Conservation (phyloP, 2,797 vertebrate genomes). For the Alexandromys oeconomus region DNA sequence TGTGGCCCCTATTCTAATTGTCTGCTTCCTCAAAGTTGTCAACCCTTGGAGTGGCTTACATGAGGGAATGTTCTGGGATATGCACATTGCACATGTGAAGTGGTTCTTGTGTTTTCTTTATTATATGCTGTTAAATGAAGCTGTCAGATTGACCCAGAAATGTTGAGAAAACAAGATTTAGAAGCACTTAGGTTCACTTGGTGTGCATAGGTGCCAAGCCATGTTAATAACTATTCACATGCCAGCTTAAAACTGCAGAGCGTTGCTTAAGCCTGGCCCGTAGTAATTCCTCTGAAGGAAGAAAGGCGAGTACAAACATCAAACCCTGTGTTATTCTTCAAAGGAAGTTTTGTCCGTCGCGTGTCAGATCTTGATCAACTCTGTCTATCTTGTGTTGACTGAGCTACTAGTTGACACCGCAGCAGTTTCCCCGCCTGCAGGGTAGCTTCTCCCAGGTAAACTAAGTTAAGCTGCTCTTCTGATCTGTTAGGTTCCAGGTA, state of each 20-base stretch:
- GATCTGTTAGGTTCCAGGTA: not conserved
- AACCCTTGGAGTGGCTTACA: not conserved
- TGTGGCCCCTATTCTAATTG: not conserved
- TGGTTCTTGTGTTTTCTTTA: conserved; percentile 12
- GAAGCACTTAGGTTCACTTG: not conserved
- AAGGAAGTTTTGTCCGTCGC: not conserved
- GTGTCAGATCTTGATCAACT: not conserved
- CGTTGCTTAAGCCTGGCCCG: not conserved
- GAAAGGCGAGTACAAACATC: not conserved
- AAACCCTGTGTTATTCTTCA: not conserved
- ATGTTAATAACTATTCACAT: not conserved
- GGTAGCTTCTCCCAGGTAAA: not conserved
- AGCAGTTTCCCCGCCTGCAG: not conserved
- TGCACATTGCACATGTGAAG: no score
- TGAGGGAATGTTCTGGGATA: not conserved
- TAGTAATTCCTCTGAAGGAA: not conserved
- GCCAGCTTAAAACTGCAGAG: not conserved
- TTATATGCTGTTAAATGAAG: not conserved
- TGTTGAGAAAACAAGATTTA: not conserved
- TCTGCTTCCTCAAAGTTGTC: not conserved
- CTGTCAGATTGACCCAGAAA: conserved; percentile 3
- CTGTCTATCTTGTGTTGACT: not conserved
- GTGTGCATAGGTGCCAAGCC: not conserved
- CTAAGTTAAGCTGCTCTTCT: not conserved
- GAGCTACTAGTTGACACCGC: not conserved